Percentiles rank a stretch among this genome's conserved stretches.
Evolutionary conservation across 1,140 invertebrate species (phyloP).

Genomic region (Dufourea novaeangliae): DNA sequence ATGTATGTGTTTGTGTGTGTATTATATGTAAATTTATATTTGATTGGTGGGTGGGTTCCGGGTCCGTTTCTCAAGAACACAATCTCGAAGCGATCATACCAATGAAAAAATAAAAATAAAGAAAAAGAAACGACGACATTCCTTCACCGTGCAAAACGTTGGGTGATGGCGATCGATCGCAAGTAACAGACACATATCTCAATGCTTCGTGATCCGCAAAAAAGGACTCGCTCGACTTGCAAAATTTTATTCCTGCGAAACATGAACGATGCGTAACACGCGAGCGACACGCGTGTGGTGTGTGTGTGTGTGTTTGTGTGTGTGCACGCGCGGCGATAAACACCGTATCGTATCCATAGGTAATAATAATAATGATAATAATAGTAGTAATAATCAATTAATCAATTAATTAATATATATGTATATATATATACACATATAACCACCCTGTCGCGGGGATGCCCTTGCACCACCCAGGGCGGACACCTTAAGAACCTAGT

Average conservation of each 20-base stretch:
- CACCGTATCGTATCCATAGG: slow-evolving; percentile 40
- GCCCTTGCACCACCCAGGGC: slow-evolving; percentile 73
- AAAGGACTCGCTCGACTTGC: slow-evolving; percentile 52
- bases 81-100: no score
- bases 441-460: slow-evolving; percentile 63
- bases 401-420: slow-evolving; percentile 56
- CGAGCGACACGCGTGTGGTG: no score
- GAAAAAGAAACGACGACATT: no score
- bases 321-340: slow-evolving; percentile 46
- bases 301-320: no score
- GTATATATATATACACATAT: slow-evolving; percentile 60
- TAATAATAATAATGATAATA: slow-evolving; percentile 46
- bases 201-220: not conserved
- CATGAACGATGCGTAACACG: not conserved
- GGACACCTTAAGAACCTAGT: slow-evolving; percentile 74
- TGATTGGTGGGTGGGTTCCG: no score
- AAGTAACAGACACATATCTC: not conserved
- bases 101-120: no score
- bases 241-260: not conserved
- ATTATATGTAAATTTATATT: no score
- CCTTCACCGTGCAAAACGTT: no score
- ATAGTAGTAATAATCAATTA: slow-evolving; percentile 53
- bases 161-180: no score
- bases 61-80: no score
- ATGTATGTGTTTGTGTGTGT: no score